Evolutionary conservation across 2,113 vertebrate species (phyloP).

Genomic region (Hydrolagus affinis): DNA sequence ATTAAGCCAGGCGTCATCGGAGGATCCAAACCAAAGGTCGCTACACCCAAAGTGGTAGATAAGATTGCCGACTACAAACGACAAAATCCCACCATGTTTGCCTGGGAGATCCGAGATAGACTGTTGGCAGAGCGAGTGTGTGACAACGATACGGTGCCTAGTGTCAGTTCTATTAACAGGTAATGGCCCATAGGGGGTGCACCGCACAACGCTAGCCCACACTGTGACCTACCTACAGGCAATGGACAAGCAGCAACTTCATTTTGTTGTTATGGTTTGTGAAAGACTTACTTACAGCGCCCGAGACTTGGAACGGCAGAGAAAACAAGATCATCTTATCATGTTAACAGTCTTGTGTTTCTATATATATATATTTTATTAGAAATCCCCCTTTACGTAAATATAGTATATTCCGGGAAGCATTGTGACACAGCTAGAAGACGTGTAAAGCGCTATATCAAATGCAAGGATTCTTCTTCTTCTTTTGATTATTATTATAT

Average conservation of each 20-base stretch:
- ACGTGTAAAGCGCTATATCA: too few species aligned
- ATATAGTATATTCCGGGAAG: too few species aligned
- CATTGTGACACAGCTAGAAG: too few species aligned
- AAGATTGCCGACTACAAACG: constrained; percentile 99
- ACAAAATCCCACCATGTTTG: constrained; percentile 99
- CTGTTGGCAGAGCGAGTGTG: constrained; percentile 92
- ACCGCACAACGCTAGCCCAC: background rate
- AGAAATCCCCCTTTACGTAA: too few species aligned
- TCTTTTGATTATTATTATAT: too few species aligned
- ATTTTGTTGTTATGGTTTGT: background rate
- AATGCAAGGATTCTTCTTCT: too few species aligned
- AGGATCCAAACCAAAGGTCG: constrained; percentile 99
- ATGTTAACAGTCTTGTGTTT: too few species aligned
- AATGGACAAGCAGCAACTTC: background rate
- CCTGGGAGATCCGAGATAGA: constrained; percentile 97
- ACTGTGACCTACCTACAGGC: background rate
- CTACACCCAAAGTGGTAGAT: constrained; percentile 98
- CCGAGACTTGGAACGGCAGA: background rate
- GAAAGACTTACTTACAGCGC: constrained; percentile 37
- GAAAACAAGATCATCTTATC: too few species aligned
- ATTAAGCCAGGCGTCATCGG: constrained; percentile 97
- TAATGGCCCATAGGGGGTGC: constrained; percentile 41
- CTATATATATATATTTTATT: background rate
- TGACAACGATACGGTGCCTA: constrained; percentile 96
- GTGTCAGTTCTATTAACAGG: constrained; percentile 99